Conservation (phyloP, 2,797 vertebrate species). For the Poeciliopsis infans region DNA sequence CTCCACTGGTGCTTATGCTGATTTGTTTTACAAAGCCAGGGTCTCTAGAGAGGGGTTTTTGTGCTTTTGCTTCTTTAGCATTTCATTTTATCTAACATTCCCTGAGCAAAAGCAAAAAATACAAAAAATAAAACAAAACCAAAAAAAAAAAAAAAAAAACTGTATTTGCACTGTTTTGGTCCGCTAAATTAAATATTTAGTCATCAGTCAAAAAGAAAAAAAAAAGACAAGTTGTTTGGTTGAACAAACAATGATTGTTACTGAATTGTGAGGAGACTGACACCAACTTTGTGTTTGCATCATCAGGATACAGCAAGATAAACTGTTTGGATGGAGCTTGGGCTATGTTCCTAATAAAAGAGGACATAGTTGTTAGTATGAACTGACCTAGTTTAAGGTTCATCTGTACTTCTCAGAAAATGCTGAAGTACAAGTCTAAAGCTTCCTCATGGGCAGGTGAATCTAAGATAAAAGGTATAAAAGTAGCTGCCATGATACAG, state of each 20-base stretch:
- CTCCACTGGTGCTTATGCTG: constrained; percentile 45
- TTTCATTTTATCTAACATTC: constrained; percentile 18
- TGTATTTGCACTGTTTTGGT: constrained; percentile 5
- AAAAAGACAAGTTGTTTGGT: constrained; percentile 14
- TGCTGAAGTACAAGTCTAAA: constrained; percentile 41
- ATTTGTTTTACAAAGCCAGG: constrained; percentile 55
- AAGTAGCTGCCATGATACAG: constrained; percentile 9
- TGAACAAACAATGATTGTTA: constrained; percentile 15
- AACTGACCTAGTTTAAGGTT: constrained; percentile 67
- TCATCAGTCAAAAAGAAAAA: constrained; percentile 10
- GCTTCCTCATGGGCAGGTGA: constrained; percentile 55
- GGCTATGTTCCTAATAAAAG: constrained; percentile 42
- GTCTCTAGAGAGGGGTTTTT: constrained; percentile 39
- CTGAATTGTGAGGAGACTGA: constrained; percentile 29
- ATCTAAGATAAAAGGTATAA: constrained; percentile 15
- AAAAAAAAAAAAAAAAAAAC: not conserved
- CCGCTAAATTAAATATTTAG: constrained; percentile 3
- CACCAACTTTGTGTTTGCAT: constrained; percentile 46
- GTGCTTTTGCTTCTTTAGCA: constrained; percentile 22
- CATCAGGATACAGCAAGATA: constrained; percentile 55
- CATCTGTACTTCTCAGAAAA: constrained; percentile 38
- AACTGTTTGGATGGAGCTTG: constrained; percentile 55
- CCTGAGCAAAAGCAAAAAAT: not conserved
- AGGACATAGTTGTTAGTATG: constrained; percentile 44
- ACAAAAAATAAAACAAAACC: not conserved